Conservation (phyloP, 2,797 vertebrate species). For the Adelosebastes latens region DNA sequence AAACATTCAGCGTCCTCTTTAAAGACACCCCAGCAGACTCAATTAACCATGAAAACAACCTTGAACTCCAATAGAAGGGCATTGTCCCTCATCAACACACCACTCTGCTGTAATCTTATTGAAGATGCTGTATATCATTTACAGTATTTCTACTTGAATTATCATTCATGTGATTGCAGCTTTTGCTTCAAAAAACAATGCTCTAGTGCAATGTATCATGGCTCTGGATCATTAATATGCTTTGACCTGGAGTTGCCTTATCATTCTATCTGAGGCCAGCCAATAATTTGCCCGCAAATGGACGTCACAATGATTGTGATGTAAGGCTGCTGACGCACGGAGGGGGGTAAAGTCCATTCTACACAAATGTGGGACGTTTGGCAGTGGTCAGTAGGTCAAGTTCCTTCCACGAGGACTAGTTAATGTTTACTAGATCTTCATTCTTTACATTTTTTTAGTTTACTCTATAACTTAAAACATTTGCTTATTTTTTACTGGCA, state of each 20-base stretch:
- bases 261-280: background rate
- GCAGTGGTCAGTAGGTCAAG: conserved; percentile 20
- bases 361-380: conserved; percentile 17
- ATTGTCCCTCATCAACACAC: background rate
- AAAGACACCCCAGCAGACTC: background rate
- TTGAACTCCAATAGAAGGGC: conserved; percentile 29
- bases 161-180: background rate
- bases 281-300: conserved; percentile 11
- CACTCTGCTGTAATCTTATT: background rate
- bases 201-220: background rate
- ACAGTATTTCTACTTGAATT: background rate
- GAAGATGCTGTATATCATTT: background rate
- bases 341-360: conserved; percentile 49
- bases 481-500: background rate
- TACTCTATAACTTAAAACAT: conserved; percentile 9
- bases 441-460: conserved; percentile 20
- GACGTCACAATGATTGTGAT: conserved; percentile 47
- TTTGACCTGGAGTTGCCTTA: conserved; percentile 13
- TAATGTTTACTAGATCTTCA: conserved; percentile 9
- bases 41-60: background rate
- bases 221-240: conserved; percentile 4
- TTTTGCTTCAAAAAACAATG: background rate
- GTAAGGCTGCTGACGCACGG: conserved; percentile 63
- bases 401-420: background rate
- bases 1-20: background rate